These are phyloP conservation scores for Lepeophtheirus nordmannii DNA, from an alignment of 2,888 invertebrate species.

Conservation along the genomic window DNA sequence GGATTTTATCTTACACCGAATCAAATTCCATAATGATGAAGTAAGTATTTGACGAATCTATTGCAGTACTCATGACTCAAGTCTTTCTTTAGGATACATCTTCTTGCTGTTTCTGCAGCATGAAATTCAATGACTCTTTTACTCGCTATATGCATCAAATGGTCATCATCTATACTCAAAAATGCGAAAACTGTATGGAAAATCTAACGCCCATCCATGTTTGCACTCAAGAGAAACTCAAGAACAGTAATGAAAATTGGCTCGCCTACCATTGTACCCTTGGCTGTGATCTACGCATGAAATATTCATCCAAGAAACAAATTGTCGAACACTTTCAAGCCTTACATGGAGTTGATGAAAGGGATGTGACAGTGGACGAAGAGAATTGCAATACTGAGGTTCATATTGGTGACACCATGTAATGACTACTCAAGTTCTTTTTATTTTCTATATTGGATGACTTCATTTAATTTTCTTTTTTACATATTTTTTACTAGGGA, in stretches of 20 bases:
- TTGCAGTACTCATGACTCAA: background rate
- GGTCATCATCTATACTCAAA: background rate
- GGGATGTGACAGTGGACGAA: background rate
- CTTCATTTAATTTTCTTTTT: too few species aligned
- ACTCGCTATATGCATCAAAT: slow-evolving; percentile 2
- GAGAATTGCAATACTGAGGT: background rate
- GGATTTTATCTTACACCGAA: background rate
- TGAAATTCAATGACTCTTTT: background rate
- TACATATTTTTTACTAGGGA: too few species aligned
- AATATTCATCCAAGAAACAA: background rate
- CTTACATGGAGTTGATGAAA: background rate
- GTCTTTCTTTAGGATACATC: background rate
- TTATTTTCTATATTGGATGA: too few species aligned
- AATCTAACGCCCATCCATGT: background rate
- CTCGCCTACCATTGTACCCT: background rate
- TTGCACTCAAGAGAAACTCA: background rate
- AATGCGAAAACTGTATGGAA: background rate
- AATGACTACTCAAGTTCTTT: too few species aligned
- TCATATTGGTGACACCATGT: background rate
- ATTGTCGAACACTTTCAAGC: background rate
- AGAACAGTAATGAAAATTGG: background rate
- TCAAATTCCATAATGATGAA: background rate
- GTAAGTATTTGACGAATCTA: too few species aligned
- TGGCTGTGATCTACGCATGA: background rate
- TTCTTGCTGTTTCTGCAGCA: background rate